phyloP scores from a whole-genome alignment of 2,113 vertebrate genomes.

The Empidonax traillii region DNA sequence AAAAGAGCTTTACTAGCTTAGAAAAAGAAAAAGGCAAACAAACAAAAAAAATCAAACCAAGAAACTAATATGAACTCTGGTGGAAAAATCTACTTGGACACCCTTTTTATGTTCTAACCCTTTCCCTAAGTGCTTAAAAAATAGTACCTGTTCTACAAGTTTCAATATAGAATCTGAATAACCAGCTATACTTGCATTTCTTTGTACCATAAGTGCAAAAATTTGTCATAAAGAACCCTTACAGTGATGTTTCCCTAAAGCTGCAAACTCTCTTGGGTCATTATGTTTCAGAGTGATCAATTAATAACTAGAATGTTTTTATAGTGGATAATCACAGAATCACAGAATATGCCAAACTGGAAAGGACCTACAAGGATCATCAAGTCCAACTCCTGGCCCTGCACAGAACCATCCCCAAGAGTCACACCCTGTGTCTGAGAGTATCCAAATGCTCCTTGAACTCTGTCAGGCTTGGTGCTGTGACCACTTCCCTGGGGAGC shows the following conservation, averaged over 20 bases:
- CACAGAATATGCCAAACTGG: neutral
- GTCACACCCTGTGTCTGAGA: no score
- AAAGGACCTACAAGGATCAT: neutral
- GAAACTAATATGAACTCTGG: neutral
- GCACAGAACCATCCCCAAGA: no score
- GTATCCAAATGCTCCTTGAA: accelerated
- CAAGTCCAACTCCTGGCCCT: neutral
- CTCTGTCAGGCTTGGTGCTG: neutral
- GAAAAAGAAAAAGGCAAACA: no score
- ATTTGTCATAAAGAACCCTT: neutral
- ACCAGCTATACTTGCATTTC: neutral
- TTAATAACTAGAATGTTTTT: neutral
- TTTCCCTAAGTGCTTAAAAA: neutral
- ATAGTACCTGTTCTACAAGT: neutral
- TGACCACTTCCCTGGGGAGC: neutral
- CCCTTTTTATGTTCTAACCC: neutral
- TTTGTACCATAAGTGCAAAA: neutral
- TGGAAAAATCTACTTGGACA: neutral
- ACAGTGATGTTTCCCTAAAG: neutral
- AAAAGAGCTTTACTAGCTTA: neutral
- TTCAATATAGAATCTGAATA: neutral
- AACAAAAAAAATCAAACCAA: neutral
- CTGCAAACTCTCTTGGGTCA: neutral
- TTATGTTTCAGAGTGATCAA: neutral
- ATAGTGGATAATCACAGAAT: neutral